Evolutionary conservation across 2,113 vertebrate genomes (phyloP).

Genomic region (Craseonycteris thonglongyai): DNA sequence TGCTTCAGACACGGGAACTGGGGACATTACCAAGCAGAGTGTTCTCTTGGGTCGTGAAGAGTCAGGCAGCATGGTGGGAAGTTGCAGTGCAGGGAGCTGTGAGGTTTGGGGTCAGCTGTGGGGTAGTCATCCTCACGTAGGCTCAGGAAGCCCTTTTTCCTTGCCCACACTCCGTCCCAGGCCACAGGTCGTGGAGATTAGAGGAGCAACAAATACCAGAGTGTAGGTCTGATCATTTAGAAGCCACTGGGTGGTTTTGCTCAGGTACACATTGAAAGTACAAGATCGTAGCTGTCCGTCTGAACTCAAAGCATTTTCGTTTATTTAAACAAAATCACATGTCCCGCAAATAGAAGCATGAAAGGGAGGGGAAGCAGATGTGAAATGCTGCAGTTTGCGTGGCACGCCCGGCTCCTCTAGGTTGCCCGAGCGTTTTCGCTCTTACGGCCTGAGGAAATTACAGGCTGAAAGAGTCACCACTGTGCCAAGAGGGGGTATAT

Average conservation of each 20-base stretch:
- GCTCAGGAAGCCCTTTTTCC: background rate
- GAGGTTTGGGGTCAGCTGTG: background rate
- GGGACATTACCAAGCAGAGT: background rate
- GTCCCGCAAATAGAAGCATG: background rate
- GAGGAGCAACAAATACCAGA: background rate
- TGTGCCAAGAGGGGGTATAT: background rate
- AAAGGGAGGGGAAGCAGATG: background rate
- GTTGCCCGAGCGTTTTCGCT: background rate
- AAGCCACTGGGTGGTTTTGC: background rate
- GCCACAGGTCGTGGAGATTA: background rate
- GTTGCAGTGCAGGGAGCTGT: fast-evolving
- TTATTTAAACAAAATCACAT: slow-evolving; percentile 26
- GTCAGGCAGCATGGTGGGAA: background rate
- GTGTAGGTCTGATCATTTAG: background rate
- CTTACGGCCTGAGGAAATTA: background rate
- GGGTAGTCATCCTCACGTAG: background rate
- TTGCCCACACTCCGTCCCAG: background rate
- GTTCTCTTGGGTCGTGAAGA: background rate
- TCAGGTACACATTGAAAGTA: background rate
- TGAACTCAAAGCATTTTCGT: background rate
- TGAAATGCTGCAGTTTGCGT: background rate
- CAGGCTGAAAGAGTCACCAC: background rate
- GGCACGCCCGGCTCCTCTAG: background rate
- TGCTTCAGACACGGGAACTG: background rate
- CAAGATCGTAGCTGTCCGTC: background rate